Evolutionary conservation across 2,888 invertebrate species (phyloP).

Genomic region (Halictus quadricinctus): DNA sequence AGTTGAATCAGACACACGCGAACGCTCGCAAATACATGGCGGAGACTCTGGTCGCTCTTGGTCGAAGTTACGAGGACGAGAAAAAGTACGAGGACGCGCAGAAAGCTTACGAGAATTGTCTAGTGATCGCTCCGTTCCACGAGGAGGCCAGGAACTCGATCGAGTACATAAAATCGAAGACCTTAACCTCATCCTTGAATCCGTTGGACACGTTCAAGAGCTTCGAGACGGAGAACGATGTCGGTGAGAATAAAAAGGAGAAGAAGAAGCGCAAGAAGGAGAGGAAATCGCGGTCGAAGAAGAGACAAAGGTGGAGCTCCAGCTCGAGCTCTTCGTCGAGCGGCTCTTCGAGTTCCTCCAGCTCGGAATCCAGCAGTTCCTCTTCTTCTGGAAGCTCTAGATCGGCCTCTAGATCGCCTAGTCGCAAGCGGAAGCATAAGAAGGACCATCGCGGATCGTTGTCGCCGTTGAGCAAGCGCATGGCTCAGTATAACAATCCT

Average conservation of each 20-base stretch:
- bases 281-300: slow-evolving; percentile 81
- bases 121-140: slow-evolving; percentile 92
- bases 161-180: slow-evolving; percentile 90
- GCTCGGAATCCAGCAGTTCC: slow-evolving; percentile 85
- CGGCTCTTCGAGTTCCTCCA: slow-evolving; percentile 86
- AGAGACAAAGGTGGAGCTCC: slow-evolving; percentile 82
- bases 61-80: slow-evolving; percentile 94
- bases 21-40: slow-evolving; percentile 97
- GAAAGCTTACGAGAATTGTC: slow-evolving; percentile 92
- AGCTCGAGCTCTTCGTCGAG: slow-evolving; percentile 88
- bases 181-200: slow-evolving; percentile 74
- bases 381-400: slow-evolving; percentile 82
- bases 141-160: slow-evolving; percentile 93
- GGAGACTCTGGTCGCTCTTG: slow-evolving; percentile 95
- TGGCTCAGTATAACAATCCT: slow-evolving; percentile 91
- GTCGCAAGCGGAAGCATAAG: slow-evolving; percentile 75
- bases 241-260: slow-evolving; percentile 79
- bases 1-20: slow-evolving; percentile 93
- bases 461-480: slow-evolving; percentile 92
- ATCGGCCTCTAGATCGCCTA: slow-evolving; percentile 79
- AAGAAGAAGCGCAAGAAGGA: slow-evolving; percentile 83
- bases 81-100: slow-evolving; percentile 93
- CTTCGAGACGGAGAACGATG: slow-evolving; percentile 78
- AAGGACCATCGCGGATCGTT: slow-evolving; percentile 88
- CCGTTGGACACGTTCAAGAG: slow-evolving; percentile 78